Evolutionary conservation across 2,113 vertebrate species (phyloP), one percentile per base, ranked within the genome.

Genomic region (Indicator maculatus): DNA sequence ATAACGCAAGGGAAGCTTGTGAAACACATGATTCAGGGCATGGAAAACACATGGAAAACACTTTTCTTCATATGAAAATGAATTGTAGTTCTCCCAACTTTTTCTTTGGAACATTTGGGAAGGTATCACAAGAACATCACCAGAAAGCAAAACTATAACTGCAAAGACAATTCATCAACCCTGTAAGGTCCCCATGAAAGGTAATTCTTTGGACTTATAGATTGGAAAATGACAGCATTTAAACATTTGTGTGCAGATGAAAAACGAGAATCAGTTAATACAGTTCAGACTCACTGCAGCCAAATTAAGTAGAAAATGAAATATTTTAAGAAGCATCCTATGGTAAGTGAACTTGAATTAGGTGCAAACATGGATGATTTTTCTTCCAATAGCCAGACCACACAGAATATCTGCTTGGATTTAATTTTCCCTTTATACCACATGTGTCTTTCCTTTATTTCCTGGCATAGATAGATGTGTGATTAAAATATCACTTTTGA

Each of bases 291-390:
- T 89, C 83, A 69, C 63, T 89, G 66, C 73, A 83, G 75, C 67
- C 86, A 92, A 95, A 96, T 90, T 93, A 96, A 74, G 77, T 91
- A 89, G 94, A 95, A 95, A 96, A 95, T 86, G 36, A 95, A 96
- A 93, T 84, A 93, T 86, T 96, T 96, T 96, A 87, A 96, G 90
- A 96, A 90, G 55, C 63, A 66, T 93, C 72, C 47, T 59, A 71
- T 63, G 83, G 84, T 64, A 91, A 89, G 82, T 93, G 95, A 96
- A 88, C 90, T 81, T 95, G 94, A 95, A 96, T 96, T 90, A 93
- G 71, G 76, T 79, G 66, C 77, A 95, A 95, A 93, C 55, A 79
- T 56, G 81, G 79, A 45, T 85, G 75, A 86, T 89, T 95, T 41
- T 88, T 95, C 75, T 83, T 93, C 41, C 76, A 33, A 8, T 89